Base-by-base conservation (phyloP, 2,888 invertebrate species). In the Cryptocephalus primarius region DNA sequence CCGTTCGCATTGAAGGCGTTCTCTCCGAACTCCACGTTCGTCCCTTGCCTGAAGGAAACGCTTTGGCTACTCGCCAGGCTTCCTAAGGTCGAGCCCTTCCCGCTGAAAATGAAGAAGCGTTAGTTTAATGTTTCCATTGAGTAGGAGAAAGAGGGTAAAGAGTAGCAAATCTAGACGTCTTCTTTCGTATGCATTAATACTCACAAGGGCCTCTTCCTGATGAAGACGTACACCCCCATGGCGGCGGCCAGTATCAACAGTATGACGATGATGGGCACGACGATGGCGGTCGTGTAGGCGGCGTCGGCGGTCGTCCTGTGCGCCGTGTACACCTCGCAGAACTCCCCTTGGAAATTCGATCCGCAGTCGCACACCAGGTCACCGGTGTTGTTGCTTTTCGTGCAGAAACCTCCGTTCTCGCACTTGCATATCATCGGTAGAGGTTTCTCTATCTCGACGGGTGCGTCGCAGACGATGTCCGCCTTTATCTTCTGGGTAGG, bases 1-100 rank as follows among this genome's bases (percentile, higher is more conserved):
- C 65, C 73, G 10, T 72, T 73, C 47, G 75, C 79, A 36, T 79
- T 81, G 47, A 76, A 75, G 31, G 75, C 69, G 59, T 74, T 76
- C 8, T 75, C 72, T 34, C 81, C 81, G 72, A 93, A 92, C 72
- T 93, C 92, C 39, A 93, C 92, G 71, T 93, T 93, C 44, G 90
- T 91, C 44, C 93, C 93, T 66, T 88, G 90, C 32, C 93, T 78
- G 78, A 93, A 93, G 41, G 91, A 90, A 12, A 93, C 93, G 67
- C 89, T 90, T 69, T 88, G 90, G 47, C 88, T 88, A 48, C 88
- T 88, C 39, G 89, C 83, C 50, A 90, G 71, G 60, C 88, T 83
- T 48, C 88, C 81, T 36, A 89, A 74, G 1, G 82, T 83, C 32
- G 82, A 81, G 60, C 88, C 82, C 71, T 90, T 91, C 33, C 88